Evolutionary conservation across 2,797 vertebrate genomes (phyloP).

Genomic region (Onychomys arenicola): DNA sequence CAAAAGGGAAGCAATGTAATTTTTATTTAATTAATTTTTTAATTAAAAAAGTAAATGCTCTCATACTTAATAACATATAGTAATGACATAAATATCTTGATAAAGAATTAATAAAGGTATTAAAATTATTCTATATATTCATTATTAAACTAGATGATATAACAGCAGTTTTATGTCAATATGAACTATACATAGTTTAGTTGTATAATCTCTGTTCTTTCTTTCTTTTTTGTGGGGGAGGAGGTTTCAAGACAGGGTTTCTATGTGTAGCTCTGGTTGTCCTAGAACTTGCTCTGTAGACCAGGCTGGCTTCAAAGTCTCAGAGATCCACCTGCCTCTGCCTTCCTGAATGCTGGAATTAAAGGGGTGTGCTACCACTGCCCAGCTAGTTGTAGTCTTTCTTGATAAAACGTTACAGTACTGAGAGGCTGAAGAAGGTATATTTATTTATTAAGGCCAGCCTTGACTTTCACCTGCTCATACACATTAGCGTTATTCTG

Average conservation of each 20-base stretch:
- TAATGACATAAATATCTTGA: neutral
- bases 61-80: neutral
- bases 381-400: neutral
- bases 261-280: neutral
- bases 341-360: neutral
- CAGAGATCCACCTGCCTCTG: neutral
- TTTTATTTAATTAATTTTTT: neutral
- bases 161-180: neutral
- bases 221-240: too few species aligned
- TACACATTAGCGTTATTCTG: slow-evolving; percentile 40
- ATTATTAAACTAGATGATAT: slow-evolving; percentile 10
- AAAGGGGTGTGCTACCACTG: neutral
- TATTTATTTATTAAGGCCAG: slow-evolving; percentile 25
- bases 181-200: slow-evolving; percentile 5
- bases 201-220: neutral
- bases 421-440: neutral
- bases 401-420: slow-evolving; percentile 16
- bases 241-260: too few species aligned
- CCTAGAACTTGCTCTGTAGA: neutral
- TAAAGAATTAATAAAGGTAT: neutral
- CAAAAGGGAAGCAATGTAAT: neutral
- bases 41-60: neutral
- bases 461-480: slow-evolving; percentile 48
- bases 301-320: neutral
- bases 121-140: slow-evolving; percentile 22